Evolutionary conservation across 2,113 vertebrate species (phyloP).

Genomic region (Sardina pilchardus): DNA sequence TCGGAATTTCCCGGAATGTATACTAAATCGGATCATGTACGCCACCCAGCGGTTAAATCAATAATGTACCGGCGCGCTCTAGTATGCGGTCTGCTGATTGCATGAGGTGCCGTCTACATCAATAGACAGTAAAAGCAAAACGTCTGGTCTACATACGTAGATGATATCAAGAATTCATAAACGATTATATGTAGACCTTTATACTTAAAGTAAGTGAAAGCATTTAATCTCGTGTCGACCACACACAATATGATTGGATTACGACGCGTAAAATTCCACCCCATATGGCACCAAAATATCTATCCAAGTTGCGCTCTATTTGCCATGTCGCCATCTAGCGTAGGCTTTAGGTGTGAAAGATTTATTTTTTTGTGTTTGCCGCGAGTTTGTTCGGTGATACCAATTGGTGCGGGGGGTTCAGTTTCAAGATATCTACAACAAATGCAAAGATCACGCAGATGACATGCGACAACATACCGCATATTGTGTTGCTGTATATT

Average conservation of each 20-base stretch:
- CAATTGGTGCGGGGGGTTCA: neutral
- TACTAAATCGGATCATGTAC: constrained; percentile 19
- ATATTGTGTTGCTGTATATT: neutral
- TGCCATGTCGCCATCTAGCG: constrained; percentile 5
- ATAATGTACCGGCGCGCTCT: too few relatives aligned
- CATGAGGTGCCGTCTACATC: too few relatives aligned
- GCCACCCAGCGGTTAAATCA: constrained; percentile 21
- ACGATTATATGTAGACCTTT: too few relatives aligned
- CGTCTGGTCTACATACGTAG: too few relatives aligned
- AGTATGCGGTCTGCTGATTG: neutral
- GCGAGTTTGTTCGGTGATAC: constrained; percentile 43
- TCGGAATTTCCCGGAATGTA: constrained; percentile 17
- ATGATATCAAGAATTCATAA: too few relatives aligned
- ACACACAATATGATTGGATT: too few relatives aligned
- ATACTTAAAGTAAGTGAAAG: too few relatives aligned
- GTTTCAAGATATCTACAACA: neutral
- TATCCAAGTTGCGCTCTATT: neutral
- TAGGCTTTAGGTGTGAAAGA: neutral
- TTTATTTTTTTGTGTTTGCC: constrained; percentile 43
- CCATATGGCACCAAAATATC: too few relatives aligned
- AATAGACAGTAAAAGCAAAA: too few relatives aligned
- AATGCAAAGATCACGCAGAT: neutral
- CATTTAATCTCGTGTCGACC: neutral
- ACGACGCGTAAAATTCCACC: neutral
- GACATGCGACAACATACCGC: neutral